Evolutionary conservation across 2,888 invertebrate genomes (phyloP), one percentile per base, ranked within the genome.

Genomic region (Amiota communis): DNA sequence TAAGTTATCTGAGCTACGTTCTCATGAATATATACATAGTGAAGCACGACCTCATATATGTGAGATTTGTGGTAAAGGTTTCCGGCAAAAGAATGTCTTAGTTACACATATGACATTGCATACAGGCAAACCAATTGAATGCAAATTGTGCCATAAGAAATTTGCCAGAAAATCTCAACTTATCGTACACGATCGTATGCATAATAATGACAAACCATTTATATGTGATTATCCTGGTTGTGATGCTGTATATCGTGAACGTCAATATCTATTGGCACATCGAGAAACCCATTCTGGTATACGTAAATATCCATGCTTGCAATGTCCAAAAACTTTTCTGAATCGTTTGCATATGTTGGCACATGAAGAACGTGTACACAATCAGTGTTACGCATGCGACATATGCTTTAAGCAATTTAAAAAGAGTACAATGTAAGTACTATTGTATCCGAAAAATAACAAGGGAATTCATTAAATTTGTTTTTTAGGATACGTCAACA

Each of bases 81-180:
- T 53, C 8, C 53, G 53, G 3, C 53, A 53, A n/a, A 53, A 53
- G 8, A 53, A 53, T 8, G 53, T 53, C 4, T 53, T 53, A n/a
- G 53, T 53, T 13, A 53, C 53, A 53, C 53, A 53, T n/a, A 53
- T 53, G 53, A 53, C 53, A n/a, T n/a, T 53, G 53, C 53, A 53
- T n/a, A 53, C 53, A n/a, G 53, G 53, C 53, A 53, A 53, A n/a
- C 12, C 12, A 53, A n/a, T 53, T 53, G 53, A 12, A 10, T 53
- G 53, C n/a, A n/a, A 53, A n/a, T 13, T 53, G n/a, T 53, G 53
- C n/a, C 13, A n/a, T n/a, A 53, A 53, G 8, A 53, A 53, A 53
- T 53, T 53, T n/a, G 53, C 53, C 3, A 12, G 53, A n/a, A 12
- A n/a, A 53, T 53, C 53, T 53, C 53, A 53, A 53, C n/a, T 53